Base-by-base conservation (phyloP, 2,888 invertebrate species). In the Lochmaea crataegi region DNA sequence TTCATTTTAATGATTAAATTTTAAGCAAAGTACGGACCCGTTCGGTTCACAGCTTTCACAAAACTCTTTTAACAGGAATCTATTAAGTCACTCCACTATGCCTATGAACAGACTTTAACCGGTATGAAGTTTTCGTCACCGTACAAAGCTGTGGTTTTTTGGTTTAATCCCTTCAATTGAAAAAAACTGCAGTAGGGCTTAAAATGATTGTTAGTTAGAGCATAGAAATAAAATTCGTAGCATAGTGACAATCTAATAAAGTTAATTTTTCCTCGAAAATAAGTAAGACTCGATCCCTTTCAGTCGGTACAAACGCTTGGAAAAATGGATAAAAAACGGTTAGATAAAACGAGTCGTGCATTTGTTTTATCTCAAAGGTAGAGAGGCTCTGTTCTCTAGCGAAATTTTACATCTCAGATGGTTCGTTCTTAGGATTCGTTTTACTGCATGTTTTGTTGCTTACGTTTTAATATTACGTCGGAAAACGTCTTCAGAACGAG, bases 361-460 rank as follows among this genome's bases (percentile, higher is more conserved):
- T 67, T 67, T 67, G 67, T 67, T 67, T 58, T 58, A 58, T 67
- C 67, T 67, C 67, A 67, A 67, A 67, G 67, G 45, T 60, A 60
- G 5, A 51, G 67, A 58, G 42, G 58, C 58, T 67, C 67, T 42
- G n/a, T 6, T 51, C 58, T 67, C 14, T 26, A 10, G 58, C 14
- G 45, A 67, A 67, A 67, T 58, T 67, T 67, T 67, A 58, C 67
- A 67, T 67, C 26, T 67, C 58, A 58, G 67, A 22, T 45, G 58
- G 16, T 67, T 22, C 58, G 57, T 42, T 58, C 58, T 26, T 58
- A 58, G 45, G 53, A 67, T 67, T 67, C 45, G 57, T 67, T 67
- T 66, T 67, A 58, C 18, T 58, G 18, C 45, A 58, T 42, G 58
- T 67, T 67, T 67, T 60, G 67, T 67, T n/a, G 45, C 58, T n/a